Conservation (phyloP, 2,113 vertebrate genomes). For the Patagioenas fasciata region DNA sequence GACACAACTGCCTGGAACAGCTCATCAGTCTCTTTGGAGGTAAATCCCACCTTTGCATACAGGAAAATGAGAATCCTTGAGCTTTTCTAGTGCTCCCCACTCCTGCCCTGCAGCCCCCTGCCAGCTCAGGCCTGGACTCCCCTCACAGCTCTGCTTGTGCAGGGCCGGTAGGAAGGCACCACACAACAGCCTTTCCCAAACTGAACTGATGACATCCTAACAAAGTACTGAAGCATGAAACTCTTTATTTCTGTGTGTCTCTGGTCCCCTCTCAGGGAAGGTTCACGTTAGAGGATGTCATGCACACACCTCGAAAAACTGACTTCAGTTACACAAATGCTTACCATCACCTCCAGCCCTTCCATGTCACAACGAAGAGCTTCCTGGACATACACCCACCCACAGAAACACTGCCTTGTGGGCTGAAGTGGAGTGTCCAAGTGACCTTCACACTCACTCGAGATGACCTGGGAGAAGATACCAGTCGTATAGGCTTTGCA, state of each 20-base stretch:
- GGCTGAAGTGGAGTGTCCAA: conserved; percentile 30
- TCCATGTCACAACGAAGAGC: conserved; percentile 59
- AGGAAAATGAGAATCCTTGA: not conserved
- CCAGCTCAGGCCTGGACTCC: not conserved
- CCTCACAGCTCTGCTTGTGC: not conserved
- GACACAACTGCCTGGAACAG: conserved; percentile 61
- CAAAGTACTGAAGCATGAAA: not conserved
- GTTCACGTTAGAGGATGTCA: conserved; percentile 46
- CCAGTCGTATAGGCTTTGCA: conserved; percentile 48
- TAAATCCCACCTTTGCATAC: not conserved
- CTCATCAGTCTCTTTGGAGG: conserved; percentile 54
- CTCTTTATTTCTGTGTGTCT: not conserved
- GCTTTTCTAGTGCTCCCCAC: not conserved
- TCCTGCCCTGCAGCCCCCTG: not conserved
- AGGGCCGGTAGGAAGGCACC: not conserved
- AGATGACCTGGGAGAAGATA: conserved; percentile 39
- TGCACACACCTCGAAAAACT: not conserved
- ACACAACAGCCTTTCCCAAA: not conserved
- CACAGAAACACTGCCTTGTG: conserved; percentile 24
- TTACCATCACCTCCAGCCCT: conserved; percentile 57
- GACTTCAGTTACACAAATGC: not conserved
- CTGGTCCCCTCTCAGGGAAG: conserved; percentile 46
- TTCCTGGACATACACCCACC: conserved; percentile 49
- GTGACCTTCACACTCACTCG: conserved; percentile 52
- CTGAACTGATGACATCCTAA: not conserved